Percentiles rank a stretch among this genome's conserved stretches.
phyloP scores from a whole-genome alignment of 2,113 vertebrate genomes.

The Isurus oxyrinchus region DNA sequence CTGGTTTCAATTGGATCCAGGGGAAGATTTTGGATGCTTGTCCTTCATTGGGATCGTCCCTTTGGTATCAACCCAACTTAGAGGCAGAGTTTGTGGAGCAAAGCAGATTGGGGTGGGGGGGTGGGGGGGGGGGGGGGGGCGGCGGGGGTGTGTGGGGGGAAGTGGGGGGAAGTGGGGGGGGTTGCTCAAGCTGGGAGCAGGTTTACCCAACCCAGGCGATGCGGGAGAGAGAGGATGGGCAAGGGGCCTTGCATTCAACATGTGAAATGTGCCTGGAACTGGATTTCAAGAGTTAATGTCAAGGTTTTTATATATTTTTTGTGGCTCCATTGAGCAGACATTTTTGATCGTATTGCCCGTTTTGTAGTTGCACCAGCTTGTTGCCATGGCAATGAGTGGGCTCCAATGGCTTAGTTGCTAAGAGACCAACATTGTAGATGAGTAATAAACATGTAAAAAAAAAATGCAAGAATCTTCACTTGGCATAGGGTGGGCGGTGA shows the following conservation, averaged over 20 bases:
- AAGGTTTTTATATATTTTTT: background rate
- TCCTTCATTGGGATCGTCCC: too few species aligned
- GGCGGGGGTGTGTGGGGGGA: background rate
- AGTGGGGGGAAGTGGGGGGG: too few species aligned
- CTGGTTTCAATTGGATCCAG: background rate
- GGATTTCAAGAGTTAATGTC: slow-evolving; percentile 8
- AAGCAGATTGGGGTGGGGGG: too few species aligned
- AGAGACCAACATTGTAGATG: slow-evolving; percentile 25
- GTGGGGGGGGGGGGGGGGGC: too few species aligned
- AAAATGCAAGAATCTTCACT: background rate
- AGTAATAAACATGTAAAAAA: slow-evolving; percentile 18
- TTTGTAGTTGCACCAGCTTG: background rate
- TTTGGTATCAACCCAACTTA: too few species aligned
- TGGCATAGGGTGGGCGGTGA: background rate
- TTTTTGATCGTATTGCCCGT: background rate
- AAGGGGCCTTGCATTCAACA: rapidly evolving
- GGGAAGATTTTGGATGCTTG: too few species aligned
- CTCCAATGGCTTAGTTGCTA: slow-evolving; percentile 24
- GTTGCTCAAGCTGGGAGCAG: too few species aligned
- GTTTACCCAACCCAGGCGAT: background rate
- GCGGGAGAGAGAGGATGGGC: background rate
- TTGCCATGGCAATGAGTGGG: slow-evolving; percentile 27
- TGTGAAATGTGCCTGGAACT: background rate
- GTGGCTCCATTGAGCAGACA: background rate
- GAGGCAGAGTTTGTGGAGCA: too few species aligned